Evolutionary conservation across 2,888 invertebrate genomes (phyloP), one percentile per base, ranked within the genome.

Genomic region (Agrenia bidenticulata): DNA sequence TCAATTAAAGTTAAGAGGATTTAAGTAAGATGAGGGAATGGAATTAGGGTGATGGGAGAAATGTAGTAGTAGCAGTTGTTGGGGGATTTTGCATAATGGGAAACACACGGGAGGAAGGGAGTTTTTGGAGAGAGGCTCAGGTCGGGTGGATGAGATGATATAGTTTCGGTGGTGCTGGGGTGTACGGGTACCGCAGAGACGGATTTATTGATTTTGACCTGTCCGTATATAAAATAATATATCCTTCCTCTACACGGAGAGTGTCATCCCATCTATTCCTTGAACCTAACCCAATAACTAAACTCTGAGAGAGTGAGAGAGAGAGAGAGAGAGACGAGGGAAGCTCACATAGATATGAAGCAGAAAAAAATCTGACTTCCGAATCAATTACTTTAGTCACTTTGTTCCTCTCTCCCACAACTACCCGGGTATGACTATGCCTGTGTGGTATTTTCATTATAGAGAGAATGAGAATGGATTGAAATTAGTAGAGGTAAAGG

Each of bases 141-240:
- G 39, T 15, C 7, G 39, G 39, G 9, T 15, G 15, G 39, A 39
- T n/a, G n/a, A 39, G 7, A 15, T 7, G 15, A 39, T 7, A 39
- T 45, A 45, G 45, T 45, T 19, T 45, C 45, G 45, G 45, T 45
- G 45, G 9, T 17, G 45, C 45, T 5, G 45, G 45, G 45, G 39
- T 39, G 69, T 65, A 63, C 66, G 71, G 66, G 67, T 72, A 72
- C 71, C 71, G 69, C 71, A 69, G 71, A 66, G 71, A 69, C 69
- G 69, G 69, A 72, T 72, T 72, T 72, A 72, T 72, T 72, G 71
- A 72, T 72, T 72, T 72, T 69, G 71, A 72, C 71, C 71, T 69
- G 69, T 69, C 71, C 69, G 69, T 69, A 66, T 67, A 64, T 51
- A 41, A 39, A 50, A 11, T 15, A 11, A 11, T 19, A 5, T n/a